Percentiles rank a stretch among this genome's conserved stretches.
These are phyloP conservation scores for Meliscaeva auricollis DNA, from an alignment of 2,888 invertebrate genomes.

Conservation along the genomic window DNA sequence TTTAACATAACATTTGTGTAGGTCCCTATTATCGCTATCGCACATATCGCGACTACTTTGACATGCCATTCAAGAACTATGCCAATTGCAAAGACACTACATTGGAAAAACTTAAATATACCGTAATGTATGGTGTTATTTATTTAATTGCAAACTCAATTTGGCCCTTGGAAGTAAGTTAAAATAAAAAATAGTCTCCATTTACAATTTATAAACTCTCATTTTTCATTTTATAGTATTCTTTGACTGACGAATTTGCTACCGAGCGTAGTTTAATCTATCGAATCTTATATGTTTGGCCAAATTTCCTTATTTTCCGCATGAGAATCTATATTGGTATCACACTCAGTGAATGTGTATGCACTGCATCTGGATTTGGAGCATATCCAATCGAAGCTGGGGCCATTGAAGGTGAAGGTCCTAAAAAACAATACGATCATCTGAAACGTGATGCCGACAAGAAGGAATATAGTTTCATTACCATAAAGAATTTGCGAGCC, in stretches of 20 bases:
- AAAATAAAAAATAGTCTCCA: conserved; percentile 2
- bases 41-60: conserved; percentile 92
- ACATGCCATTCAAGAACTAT: conserved; percentile 88
- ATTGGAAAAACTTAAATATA: conserved; percentile 87
- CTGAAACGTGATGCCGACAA: conserved; percentile 85
- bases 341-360: conserved; percentile 96
- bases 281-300: conserved; percentile 93
- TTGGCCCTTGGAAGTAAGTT: conserved; percentile 91
- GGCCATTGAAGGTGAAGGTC: conserved; percentile 93
- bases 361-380: conserved; percentile 95
- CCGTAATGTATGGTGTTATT: conserved; percentile 88
- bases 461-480: conserved; percentile 89
- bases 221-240: conserved; percentile 89
- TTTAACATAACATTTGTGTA: no score
- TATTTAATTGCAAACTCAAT: conserved; percentile 88
- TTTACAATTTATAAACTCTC: conserved; percentile 78
- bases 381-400: conserved; percentile 92
- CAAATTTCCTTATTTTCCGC: conserved; percentile 94
- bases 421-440: conserved; percentile 89
- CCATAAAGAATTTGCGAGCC: conserved; percentile 93
- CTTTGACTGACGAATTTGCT: conserved; percentile 90
- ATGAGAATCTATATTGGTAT: conserved; percentile 96
- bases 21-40: conserved; percentile 97
- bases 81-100: conserved; percentile 87
- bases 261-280: conserved; percentile 89